These are phyloP conservation scores for Pedetes capensis DNA, from an alignment of 2,113 vertebrate genomes.

Conservation along the genomic window DNA sequence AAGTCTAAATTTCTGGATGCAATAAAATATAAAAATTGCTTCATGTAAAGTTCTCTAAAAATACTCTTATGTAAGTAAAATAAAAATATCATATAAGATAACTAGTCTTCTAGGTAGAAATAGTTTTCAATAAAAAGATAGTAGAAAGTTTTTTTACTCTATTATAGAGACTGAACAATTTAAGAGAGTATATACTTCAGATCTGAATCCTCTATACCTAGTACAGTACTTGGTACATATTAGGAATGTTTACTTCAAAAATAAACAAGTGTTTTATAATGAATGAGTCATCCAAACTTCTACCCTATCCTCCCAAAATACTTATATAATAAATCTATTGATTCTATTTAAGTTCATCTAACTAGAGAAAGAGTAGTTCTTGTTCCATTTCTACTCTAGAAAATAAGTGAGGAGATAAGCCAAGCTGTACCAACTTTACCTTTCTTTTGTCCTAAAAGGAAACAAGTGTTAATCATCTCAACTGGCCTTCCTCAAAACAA, in stretches of 20 bases:
- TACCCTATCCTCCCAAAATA: background rate
- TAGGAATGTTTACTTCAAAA: conserved; percentile 18
- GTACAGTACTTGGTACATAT: background rate
- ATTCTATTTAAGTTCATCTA: conserved; percentile 33
- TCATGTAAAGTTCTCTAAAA: conserved; percentile 23
- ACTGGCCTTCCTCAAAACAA: conserved; percentile 1
- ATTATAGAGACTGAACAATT: conserved; percentile 14
- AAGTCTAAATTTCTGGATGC: conserved; percentile 23
- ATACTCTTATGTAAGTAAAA: conserved; percentile 25
- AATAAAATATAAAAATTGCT: conserved; percentile 54
- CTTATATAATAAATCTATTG: background rate
- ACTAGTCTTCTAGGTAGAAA: conserved; percentile 15
- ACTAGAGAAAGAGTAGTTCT: background rate
- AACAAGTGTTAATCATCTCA: background rate
- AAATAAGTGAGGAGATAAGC: background rate
- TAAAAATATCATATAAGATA: background rate
- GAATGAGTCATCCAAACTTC: background rate
- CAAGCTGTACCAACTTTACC: background rate
- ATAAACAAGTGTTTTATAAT: conserved; percentile 33
- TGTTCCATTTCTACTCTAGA: background rate
- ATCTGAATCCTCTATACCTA: background rate
- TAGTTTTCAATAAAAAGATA: conserved; percentile 32
- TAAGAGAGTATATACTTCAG: background rate
- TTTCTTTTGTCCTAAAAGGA: conserved; percentile 30
- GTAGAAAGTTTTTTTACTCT: conserved; percentile 1